Evolutionary conservation across 1,140 invertebrate species (phyloP), one percentile per base, ranked within the genome.

Genomic region (Conopomorpha cramerella): DNA sequence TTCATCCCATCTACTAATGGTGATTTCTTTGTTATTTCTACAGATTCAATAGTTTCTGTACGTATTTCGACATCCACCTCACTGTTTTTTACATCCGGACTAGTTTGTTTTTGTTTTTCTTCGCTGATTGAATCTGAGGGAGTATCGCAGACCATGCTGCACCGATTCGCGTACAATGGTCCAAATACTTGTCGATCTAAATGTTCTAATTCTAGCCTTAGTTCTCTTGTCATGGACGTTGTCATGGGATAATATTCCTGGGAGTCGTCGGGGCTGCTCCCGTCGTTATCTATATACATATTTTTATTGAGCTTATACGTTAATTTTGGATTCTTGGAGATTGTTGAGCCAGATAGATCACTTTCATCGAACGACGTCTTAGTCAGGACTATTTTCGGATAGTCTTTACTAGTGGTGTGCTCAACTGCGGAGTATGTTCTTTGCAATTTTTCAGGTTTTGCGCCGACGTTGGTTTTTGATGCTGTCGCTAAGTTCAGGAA

Each of bases 201-300:
- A 57, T 88, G 90, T 56, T 92, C 90, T 15, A 91, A 56, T 67
- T 92, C 90, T 29, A 92, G 72, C 52, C 87, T 81, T 46, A 92
- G 71, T 63, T 92, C 90, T 51, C 88, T 81, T 1, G 89, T 92
- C 68, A 92, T 88, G 1, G 90, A 90, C 1, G 88, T 92, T 2
- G 89, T 91, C 86, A 93, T 89, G 7, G 90, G 90, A 58, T 88
- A 89, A 66, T 91, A 93, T 54, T 92, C 90, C 49, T 83, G 81
- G 0, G 85, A 85, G 70, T 91, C 89, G 51, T 93, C 89, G 0
- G 87, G 88, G 39, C 88, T 88, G 38, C 79, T 83, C 11, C 84
- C 82, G 19, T 86, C 84, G 26, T 51, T 42, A 30, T 71, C 64
- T 4, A 46, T 41, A 41, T 37, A 42, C 13, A 40, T 41, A 26